Percentiles rank a stretch among this genome's conserved stretches.
Conservation (phyloP, 2,113 vertebrate genomes). For the Leucoraja erinaceus region DNA sequence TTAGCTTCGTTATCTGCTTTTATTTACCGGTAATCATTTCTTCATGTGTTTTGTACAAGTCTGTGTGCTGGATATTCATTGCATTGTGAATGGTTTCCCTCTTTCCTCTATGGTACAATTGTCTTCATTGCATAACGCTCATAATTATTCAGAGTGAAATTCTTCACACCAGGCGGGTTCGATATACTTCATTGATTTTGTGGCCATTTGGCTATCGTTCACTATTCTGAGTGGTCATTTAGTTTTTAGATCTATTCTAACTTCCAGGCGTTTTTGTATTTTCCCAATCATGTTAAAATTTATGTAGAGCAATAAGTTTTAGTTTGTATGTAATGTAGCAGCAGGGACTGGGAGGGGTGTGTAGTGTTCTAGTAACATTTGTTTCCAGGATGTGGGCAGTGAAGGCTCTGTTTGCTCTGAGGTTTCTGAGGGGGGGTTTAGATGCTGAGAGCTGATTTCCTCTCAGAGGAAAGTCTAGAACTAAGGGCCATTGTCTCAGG, state of each 20-base stretch:
- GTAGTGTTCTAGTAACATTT: not conserved
- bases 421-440: no score
- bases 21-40: no score
- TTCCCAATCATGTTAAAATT: not conserved
- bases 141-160: not conserved
- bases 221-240: not conserved
- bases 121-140: not conserved
- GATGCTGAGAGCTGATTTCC: no score
- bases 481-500: no score
- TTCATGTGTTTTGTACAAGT: not conserved
- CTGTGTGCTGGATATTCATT: not conserved
- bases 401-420: not conserved
- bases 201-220: not conserved
- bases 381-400: not conserved
- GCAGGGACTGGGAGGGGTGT: not conserved
- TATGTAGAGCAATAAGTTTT: not conserved
- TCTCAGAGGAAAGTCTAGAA: no score
- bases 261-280: not conserved
- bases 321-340: not conserved
- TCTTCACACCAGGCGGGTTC: not conserved
- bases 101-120: not conserved
- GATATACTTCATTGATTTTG: not conserved
- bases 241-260: not conserved
- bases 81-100: not conserved
- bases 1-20: no score